Evolutionary conservation across 2,888 invertebrate genomes (phyloP), one percentile per base, ranked within the genome.

Genomic region (Drepanosiphum platanoidis): DNA sequence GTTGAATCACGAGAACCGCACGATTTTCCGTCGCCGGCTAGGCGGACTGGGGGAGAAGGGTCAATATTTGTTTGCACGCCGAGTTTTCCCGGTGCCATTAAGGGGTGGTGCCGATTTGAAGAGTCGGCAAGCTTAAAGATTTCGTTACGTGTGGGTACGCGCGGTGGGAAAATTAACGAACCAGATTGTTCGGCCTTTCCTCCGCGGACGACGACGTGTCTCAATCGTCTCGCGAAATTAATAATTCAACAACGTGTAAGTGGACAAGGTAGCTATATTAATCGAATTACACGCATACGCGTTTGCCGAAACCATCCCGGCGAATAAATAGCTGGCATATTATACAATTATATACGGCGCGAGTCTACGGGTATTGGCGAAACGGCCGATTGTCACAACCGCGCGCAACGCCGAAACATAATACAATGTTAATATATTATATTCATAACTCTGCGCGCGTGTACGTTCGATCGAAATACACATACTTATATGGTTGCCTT

Each of bases 171-270:
- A 18, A 52, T 52, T 3, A 32, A 74, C 52, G 7, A 34, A 52
- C 34, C 74, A 15, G 46, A 46, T 46, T 7, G 46, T 15, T 46
- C 46, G 46, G 2, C 15, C 3, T 18, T 18, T 46, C 7, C 18
- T 0, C 9, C 9, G 18, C 4, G 46, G 61, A 18, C 18, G 9
- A 36, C 36, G 18, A n/a, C 27, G 36, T 36, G 39, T 77, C 27
- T 64, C 64, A 7, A 77, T 77, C 30, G 30, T 64, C 39, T 64
- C 30, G 39, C 39, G 22, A 64, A 77, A 77, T 64, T 77, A 61
- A 39, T 77, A 77, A 77, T 77, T 77, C 61, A 77, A 61, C 61
- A 8, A 39, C 58, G 58, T 34, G 27, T 18, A 15, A n/a, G 9
- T 42, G 11, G 1, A 9, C 42, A n/a, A n/a, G 42, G 42, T 13